Evolutionary conservation across 37 sponge, comb jelly and placozoan species (phyloP), one percentile per base, ranked within the genome.

Genomic region (Aplysina aerophoba): DNA sequence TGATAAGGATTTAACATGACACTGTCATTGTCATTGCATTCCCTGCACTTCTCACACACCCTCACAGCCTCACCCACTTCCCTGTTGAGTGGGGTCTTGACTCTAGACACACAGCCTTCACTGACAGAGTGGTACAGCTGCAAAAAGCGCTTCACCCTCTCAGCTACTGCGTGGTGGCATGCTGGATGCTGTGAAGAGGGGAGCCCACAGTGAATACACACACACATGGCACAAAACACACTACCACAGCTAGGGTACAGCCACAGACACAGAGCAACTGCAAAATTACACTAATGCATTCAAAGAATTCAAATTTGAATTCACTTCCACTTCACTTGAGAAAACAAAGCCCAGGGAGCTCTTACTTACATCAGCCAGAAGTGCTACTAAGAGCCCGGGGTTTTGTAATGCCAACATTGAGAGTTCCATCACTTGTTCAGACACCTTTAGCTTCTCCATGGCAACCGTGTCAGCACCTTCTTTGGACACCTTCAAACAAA

Each of bases 331-430:
- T n/a, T n/a, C n/a, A n/a, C n/a, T n/a, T n/a, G n/a, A n/a, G n/a
- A n/a, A n/a, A n/a, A n/a, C n/a, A n/a, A n/a, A n/a, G n/a, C n/a
- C n/a, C n/a, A n/a, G 50, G 24, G 21, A 0, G 71, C 79, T 55
- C 28, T 80, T 11, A 55, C 84, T 77, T n/a, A 89, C 89, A 27
- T 84, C 85, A 21, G 80, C 89, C 30, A 89, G 41, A 15, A 89
- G 84, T 12, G 89, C 84, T 25, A 89, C 84, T 27, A 84, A n/a
- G 4, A 89, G 69, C 17, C 79, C 85, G 20, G 89, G 89, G 59
- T 78, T 83, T 56, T 89, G 89, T 13, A 89, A 65, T 19, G 50
- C 78, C 21, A 19, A 41, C n/a, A 75, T 14, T 53, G 78, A 36
- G 54, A 75, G 37, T 5, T 50, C 54, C 25, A 75, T 0, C 21